Percentiles rank a stretch among this genome's conserved stretches.
Evolutionary conservation across 2,113 vertebrate species (phyloP).

Genomic region (Caloenas nicobarica): DNA sequence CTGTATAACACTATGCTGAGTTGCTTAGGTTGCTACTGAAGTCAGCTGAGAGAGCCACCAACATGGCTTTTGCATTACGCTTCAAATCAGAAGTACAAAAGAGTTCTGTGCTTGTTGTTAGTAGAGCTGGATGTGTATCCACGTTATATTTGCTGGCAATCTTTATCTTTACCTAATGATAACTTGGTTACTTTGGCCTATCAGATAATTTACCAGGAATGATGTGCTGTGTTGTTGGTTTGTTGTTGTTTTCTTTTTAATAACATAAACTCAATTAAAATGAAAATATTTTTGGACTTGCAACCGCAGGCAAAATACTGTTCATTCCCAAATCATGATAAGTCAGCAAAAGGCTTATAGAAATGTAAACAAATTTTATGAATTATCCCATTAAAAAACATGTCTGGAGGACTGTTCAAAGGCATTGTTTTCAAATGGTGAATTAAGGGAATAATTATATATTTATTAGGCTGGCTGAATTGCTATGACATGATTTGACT

Average conservation of each 20-base stretch:
- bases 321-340: background rate
- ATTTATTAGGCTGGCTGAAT: background rate
- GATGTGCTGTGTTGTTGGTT: rapidly evolving
- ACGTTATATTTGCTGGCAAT: background rate
- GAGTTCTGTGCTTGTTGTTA: background rate
- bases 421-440: background rate
- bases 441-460: background rate
- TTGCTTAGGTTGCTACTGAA: background rate
- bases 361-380: background rate
- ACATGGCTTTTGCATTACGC: rapidly evolving
- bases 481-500: background rate
- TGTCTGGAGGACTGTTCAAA: background rate
- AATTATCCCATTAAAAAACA: background rate
- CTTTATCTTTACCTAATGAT: background rate
- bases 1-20: background rate
- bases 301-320: background rate
- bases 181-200: background rate
- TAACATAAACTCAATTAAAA: background rate
- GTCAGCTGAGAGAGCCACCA: background rate
- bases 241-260: background rate
- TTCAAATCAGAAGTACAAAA: background rate
- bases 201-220: background rate
- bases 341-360: background rate
- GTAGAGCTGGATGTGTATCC: background rate
- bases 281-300: background rate